Evolutionary conservation across 2,888 invertebrate species (phyloP).

Genomic region (Pinctada fucata): DNA sequence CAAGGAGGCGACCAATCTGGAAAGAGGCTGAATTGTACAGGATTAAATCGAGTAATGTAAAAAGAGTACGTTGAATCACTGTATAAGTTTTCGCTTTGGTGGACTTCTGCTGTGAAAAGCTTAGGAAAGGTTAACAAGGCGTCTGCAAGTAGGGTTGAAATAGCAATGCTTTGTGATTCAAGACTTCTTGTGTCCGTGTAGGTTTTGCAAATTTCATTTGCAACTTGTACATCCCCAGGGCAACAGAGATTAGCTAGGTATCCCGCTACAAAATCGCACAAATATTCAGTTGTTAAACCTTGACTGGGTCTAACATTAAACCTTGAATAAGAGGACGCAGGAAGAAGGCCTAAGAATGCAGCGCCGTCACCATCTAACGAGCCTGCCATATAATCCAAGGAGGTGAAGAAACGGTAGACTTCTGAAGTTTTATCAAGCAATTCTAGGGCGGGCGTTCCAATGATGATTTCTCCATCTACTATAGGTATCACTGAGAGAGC

Average conservation of each 20-base stretch:
- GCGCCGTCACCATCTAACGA: conserved; percentile 97
- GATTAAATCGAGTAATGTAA: conserved; percentile 11
- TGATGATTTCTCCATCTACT: conserved; percentile 91
- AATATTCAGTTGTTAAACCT: not conserved
- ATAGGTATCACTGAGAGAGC: conserved; percentile 80
- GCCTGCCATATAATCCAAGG: conserved; percentile 89
- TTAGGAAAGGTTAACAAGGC: no score
- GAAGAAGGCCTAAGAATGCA: not conserved
- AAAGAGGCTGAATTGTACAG: conserved; percentile 48
- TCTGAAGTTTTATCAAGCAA: conserved; percentile 88
- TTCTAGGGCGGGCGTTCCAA: conserved; percentile 90
- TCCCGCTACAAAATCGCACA: not conserved
- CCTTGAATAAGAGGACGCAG: no score
- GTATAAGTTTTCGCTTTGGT: no score
- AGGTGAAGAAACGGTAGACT: conserved; percentile 23
- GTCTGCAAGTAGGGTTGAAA: no score
- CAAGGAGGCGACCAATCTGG: conserved; percentile 47
- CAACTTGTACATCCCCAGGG: no score
- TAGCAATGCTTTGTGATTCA: no score
- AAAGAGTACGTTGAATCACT: no score
- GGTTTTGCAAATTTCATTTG: no score
- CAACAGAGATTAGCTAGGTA: not conserved
- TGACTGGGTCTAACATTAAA: no score
- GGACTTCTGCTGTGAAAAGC: no score
- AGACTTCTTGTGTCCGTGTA: no score